Evolutionary conservation across 2,797 vertebrate genomes (phyloP).

Genomic region (Enteromius mattozi): DNA sequence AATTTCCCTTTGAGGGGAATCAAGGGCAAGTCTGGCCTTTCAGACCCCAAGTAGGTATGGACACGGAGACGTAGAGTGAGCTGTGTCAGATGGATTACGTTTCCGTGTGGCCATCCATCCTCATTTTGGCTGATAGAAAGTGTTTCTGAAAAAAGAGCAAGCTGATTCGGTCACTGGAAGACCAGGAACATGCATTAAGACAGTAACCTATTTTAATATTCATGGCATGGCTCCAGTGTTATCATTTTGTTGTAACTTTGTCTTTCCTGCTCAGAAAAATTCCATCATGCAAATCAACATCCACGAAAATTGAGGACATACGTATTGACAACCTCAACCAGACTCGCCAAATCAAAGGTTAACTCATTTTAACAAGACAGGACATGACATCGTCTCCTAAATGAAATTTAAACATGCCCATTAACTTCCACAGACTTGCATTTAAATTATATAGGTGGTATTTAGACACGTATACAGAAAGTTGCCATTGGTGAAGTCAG

Average conservation of each 20-base stretch:
- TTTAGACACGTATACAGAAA: constrained; percentile 9
- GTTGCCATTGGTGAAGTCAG: constrained; percentile 16
- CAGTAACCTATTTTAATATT: neutral
- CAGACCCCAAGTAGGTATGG: constrained; percentile 65
- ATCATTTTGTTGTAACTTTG: neutral
- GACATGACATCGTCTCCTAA: constrained; percentile 70
- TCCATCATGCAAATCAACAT: neutral
- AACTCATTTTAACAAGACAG: constrained; percentile 67
- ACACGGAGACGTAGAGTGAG: constrained; percentile 33
- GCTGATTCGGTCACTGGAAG: neutral
- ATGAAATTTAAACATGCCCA: constrained; percentile 52
- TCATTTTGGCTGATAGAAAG: constrained; percentile 73
- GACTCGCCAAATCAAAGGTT: neutral
- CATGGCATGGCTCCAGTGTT: neutral
- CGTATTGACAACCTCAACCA: neutral
- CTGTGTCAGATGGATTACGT: constrained; percentile 67
- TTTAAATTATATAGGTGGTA: constrained; percentile 26
- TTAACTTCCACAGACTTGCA: neutral
- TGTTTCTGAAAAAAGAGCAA: neutral
- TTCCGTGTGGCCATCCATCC: constrained; percentile 73
- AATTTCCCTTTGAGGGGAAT: constrained; percentile 73
- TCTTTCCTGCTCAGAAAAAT: neutral
- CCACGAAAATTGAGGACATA: neutral
- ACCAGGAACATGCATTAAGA: constrained; percentile 5
- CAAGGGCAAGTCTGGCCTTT: constrained; percentile 73